These are phyloP conservation scores for Lasioglossum villosulum DNA, from an alignment of 2,888 invertebrate species.

Conservation along the genomic window DNA sequence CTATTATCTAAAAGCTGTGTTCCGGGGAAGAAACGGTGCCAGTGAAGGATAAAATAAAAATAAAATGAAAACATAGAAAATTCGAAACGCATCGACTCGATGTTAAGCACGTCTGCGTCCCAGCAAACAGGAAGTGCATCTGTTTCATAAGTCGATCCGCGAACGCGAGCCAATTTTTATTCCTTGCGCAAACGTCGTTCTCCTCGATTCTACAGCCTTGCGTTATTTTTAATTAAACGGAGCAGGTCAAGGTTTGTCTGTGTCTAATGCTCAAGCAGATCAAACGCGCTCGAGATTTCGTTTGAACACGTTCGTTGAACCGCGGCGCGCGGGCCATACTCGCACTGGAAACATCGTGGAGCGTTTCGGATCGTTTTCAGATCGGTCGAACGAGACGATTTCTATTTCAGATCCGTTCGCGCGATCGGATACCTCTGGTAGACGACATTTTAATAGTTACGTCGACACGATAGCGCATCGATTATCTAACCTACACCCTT, in stretches of 20 bases:
- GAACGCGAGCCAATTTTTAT: constrained; percentile 40
- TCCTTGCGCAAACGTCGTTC: constrained; percentile 29
- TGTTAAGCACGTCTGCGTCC: neutral
- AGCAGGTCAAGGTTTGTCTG: constrained; percentile 50
- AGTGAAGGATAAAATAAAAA: too few relatives aligned
- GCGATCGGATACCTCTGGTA: constrained; percentile 46
- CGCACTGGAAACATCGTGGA: neutral
- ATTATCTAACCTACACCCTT: constrained; percentile 62
- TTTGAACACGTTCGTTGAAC: constrained; percentile 28
- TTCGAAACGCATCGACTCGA: neutral
- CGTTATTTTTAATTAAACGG: constrained; percentile 53
- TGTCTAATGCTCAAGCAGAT: constrained; percentile 11
- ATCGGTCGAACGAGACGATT: constrained; percentile 22
- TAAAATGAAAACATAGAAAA: neutral
- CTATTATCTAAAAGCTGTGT: too few relatives aligned
- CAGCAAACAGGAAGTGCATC: constrained; percentile 28
- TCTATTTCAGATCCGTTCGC: constrained; percentile 47
- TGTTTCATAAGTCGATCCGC: neutral
- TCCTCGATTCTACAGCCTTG: constrained; percentile 35
- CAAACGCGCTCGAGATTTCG: constrained; percentile 5
- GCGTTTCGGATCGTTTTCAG: constrained; percentile 10
- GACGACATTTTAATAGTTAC: constrained; percentile 61
- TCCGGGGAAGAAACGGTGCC: too few relatives aligned
- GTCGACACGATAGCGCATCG: constrained; percentile 46
- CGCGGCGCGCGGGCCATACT: neutral